These are phyloP conservation scores for Phoenicopterus ruber DNA, from an alignment of 2,113 vertebrate species.

Conservation along the genomic window DNA sequence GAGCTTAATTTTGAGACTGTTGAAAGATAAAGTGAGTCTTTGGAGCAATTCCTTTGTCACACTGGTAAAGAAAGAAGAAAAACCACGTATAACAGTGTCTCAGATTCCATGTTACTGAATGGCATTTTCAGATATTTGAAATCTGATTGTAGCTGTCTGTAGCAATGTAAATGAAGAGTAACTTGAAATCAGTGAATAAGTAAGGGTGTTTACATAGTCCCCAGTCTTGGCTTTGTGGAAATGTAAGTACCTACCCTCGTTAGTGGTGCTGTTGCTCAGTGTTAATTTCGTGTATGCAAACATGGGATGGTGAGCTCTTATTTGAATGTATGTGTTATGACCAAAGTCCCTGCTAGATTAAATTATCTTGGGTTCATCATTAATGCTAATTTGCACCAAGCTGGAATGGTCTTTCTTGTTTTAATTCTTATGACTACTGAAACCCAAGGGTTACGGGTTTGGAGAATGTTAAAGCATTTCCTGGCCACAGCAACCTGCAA, in stretches of 20 bases:
- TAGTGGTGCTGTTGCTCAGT: background rate
- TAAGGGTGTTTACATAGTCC: background rate
- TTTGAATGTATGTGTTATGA: background rate
- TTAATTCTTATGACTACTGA: background rate
- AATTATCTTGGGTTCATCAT: background rate
- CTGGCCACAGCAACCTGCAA: background rate
- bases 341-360: background rate
- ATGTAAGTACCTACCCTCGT: background rate
- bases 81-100: background rate
- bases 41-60: background rate
- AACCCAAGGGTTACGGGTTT: background rate
- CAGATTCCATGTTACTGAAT: background rate
- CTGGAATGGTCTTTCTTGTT: background rate
- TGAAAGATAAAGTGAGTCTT: background rate
- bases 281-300: background rate
- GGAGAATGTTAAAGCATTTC: background rate
- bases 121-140: background rate
- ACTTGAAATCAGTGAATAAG: background rate
- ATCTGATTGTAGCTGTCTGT: background rate
- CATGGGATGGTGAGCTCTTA: background rate
- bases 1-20: background rate
- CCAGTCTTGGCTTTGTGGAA: background rate
- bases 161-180: background rate
- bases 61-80: background rate
- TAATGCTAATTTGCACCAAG: background rate